These are phyloP conservation scores for Gnathonemus longibarbis DNA, from an alignment of 2,113 vertebrate species.

Conservation along the genomic window DNA sequence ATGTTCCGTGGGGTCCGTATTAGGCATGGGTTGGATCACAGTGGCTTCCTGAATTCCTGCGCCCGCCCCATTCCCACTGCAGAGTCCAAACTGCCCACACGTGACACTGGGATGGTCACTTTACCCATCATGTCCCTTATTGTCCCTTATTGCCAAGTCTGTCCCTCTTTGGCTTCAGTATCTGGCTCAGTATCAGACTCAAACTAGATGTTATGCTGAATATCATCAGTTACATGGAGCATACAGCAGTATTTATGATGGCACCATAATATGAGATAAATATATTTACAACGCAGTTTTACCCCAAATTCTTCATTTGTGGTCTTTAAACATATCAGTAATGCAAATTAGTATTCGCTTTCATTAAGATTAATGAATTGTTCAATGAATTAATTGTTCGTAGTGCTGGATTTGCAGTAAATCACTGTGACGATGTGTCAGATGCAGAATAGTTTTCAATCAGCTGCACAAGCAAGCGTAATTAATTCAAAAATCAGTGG, in stretches of 20 bases:
- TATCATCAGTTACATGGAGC: background rate
- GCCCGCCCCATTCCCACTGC: background rate
- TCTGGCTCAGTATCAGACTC: background rate
- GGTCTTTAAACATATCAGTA: background rate
- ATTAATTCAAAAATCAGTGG: background rate
- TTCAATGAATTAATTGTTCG: slow-evolving; percentile 14
- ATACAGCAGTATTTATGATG: background rate
- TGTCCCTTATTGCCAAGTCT: background rate
- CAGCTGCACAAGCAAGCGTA: background rate
- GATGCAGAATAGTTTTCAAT: slow-evolving; percentile 3
- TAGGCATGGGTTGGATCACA: background rate
- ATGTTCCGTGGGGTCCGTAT: background rate
- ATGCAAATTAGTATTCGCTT: slow-evolving; percentile 4
- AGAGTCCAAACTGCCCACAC: background rate
- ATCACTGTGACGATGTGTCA: slow-evolving; percentile 2
- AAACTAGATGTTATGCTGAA: background rate
- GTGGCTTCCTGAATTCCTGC: background rate
- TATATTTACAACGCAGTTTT: background rate
- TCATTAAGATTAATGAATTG: slow-evolving; percentile 17
- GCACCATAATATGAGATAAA: background rate
- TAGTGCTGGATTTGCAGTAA: background rate
- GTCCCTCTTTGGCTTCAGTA: background rate
- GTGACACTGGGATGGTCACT: background rate
- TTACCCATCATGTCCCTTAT: background rate
- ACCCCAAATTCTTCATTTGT: background rate